Evolutionary conservation across 2,113 vertebrate species (phyloP).

Genomic region (Gavia stellata): DNA sequence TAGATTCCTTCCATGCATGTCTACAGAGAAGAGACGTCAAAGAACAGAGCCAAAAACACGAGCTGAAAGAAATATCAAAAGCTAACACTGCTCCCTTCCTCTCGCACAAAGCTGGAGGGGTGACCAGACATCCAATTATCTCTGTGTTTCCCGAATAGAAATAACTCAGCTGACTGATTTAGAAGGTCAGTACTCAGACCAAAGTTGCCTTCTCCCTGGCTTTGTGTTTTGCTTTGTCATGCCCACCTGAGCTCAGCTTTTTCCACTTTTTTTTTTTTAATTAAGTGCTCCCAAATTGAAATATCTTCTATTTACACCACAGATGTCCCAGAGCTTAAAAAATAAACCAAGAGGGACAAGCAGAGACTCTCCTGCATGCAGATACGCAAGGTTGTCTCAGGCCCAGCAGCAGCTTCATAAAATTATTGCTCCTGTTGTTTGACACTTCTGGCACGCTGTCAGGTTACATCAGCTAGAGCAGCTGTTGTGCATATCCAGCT

Average conservation of each 20-base stretch:
- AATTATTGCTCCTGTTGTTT: not conserved
- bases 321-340: not conserved
- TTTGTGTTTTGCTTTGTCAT: slow-evolving; percentile 16
- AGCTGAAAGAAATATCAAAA: not conserved
- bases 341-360: not conserved
- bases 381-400: not conserved
- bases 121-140: not conserved
- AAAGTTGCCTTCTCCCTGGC: not conserved
- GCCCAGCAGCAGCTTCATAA: not conserved
- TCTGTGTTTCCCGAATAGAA: not conserved
- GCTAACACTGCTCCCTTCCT: not conserved
- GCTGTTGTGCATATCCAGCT: not conserved
- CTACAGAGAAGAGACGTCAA: not conserved
- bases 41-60: not conserved
- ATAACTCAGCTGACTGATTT: not conserved
- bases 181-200: not conserved
- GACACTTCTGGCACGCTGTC: not conserved
- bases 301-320: not conserved
- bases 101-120: not conserved
- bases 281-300: not conserved
- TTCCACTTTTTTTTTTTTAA: not conserved
- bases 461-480: not conserved
- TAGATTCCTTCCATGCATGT: not conserved
- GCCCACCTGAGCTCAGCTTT: not conserved
- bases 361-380: not conserved